Evolutionary conservation across 2,888 invertebrate species (phyloP).

Genomic region (Atherix ibis): DNA sequence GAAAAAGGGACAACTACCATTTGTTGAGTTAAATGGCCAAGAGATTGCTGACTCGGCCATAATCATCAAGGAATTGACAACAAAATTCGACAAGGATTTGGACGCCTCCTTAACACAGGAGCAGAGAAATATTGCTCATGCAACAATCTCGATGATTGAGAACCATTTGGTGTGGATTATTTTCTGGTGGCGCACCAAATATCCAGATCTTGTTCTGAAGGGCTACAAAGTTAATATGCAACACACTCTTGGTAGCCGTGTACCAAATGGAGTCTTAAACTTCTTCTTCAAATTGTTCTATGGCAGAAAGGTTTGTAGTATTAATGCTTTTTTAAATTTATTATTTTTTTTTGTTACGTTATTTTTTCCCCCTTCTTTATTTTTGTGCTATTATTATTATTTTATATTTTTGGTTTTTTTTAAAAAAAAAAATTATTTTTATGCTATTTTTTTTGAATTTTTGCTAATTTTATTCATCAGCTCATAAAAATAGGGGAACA

Average conservation of each 20-base stretch:
- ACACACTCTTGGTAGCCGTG: conserved; percentile 69
- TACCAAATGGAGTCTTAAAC: conserved; percentile 76
- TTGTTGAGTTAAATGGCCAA: conserved; percentile 87
- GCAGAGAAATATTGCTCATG: conserved; percentile 77
- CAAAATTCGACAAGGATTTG: conserved; percentile 67
- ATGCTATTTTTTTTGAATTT: conserved; percentile 7
- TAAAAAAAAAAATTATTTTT: neutral
- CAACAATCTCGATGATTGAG: conserved; percentile 88
- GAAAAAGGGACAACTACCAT: conserved; percentile 87
- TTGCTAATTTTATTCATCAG: conserved; percentile 26
- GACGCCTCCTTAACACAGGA: conserved; percentile 69
- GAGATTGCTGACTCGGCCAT: conserved; percentile 85
- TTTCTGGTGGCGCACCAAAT: conserved; percentile 83
- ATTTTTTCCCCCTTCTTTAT: neutral
- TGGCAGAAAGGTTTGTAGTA: conserved; percentile 67
- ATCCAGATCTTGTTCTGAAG: conserved; percentile 75
- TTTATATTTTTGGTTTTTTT: conserved; percentile 4
- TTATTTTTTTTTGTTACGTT: neutral
- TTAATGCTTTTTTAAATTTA: conserved; percentile 2
- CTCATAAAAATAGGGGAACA: too few species aligned
- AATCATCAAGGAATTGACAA: conserved; percentile 74
- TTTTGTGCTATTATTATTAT: conserved; percentile 1
- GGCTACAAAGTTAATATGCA: conserved; percentile 86
- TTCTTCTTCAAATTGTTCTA: conserved; percentile 80
- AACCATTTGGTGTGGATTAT: conserved; percentile 87